Conservation (phyloP, 2,888 invertebrate species). For the Neoaliturus tenellus region DNA sequence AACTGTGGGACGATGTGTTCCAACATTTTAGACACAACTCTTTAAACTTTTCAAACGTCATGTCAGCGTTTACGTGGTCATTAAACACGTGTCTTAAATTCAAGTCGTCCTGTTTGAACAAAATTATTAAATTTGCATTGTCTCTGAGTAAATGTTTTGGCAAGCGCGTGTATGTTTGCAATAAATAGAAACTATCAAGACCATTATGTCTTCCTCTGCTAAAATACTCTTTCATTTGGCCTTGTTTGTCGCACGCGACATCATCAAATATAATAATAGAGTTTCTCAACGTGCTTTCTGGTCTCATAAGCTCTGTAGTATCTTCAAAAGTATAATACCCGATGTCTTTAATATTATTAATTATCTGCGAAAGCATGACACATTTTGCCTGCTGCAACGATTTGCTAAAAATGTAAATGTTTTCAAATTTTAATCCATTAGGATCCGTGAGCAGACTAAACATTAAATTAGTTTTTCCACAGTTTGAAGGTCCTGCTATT, state of each 20-base stretch:
- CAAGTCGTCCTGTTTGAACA: constrained; percentile 70
- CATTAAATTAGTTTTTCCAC: constrained; percentile 70
- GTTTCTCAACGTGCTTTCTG: constrained; percentile 66
- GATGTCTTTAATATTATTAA: constrained; percentile 64
- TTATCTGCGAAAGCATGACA: constrained; percentile 64
- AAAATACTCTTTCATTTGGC: constrained; percentile 68
- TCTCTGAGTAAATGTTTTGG: constrained; percentile 70
- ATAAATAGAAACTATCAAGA: constrained; percentile 70
- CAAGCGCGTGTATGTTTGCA: constrained; percentile 69
- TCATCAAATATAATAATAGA: constrained; percentile 71
- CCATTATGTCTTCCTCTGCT: constrained; percentile 69
- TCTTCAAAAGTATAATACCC: constrained; percentile 64
- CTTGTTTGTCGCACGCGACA: constrained; percentile 69
- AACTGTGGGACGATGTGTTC: constrained; percentile 59
- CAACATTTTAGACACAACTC: constrained; percentile 68
- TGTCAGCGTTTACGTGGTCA: constrained; percentile 55
- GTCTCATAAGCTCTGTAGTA: constrained; percentile 64
- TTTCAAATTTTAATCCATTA: constrained; percentile 70
- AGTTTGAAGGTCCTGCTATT: constrained; percentile 70
- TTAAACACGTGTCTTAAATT: constrained; percentile 68
- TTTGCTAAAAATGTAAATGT: constrained; percentile 70
- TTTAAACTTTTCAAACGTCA: constrained; percentile 63
- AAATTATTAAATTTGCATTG: constrained; percentile 69
- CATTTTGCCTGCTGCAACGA: constrained; percentile 69
- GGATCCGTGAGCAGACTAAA: constrained; percentile 68